Evolutionary conservation across 2,113 vertebrate species (phyloP), one percentile per base, ranked within the genome.

Genomic region (Cacatua alba): DNA sequence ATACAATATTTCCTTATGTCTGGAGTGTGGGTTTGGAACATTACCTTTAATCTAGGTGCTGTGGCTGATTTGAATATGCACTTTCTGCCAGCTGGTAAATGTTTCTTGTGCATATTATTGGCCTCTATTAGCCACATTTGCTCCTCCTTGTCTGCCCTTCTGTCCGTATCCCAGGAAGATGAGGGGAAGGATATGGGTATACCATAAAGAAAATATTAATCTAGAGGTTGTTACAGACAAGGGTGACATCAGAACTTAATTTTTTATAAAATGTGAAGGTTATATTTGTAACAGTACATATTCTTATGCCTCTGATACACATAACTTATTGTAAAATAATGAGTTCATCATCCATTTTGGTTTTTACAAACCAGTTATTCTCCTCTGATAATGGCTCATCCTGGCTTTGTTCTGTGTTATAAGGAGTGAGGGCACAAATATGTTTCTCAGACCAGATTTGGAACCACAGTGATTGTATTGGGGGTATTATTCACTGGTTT

Each of bases 31-130:
- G 89, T 94, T 86, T 84, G 35, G 29, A 77, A 67, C 33, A 46
- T 39, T 76, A 29, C 13, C 23, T 72, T 21, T 86, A 88, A 69
- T 44, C 31, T 6, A 84, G 33, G 29, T 84, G 23, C 7, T 15
- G 3, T 52, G 23, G 6, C 12, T 57, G 35, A 86, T 74, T 52
- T 70, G 46, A 81, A 70, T 52, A 74, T 0, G 0, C 10, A 25
- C 1, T 13, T 77, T 83, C 20, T 92, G 17, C 9, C 46, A 62
- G 25, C 0, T 83, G 44, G 9, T 62, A 57, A 55, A 51, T 39
- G 6, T 69, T 81, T 83, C 11, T 75, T 75, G 5, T 55, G 43
- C 10, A 39, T 59, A 24, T 18, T 51, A 13, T 55, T 64, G 25
- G 3, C 17, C 9, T 83, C 19, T 60, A 64, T 90, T 71, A 89